phyloP scores from a whole-genome alignment of 2,113 vertebrate genomes.

The Scomber scombrus region DNA sequence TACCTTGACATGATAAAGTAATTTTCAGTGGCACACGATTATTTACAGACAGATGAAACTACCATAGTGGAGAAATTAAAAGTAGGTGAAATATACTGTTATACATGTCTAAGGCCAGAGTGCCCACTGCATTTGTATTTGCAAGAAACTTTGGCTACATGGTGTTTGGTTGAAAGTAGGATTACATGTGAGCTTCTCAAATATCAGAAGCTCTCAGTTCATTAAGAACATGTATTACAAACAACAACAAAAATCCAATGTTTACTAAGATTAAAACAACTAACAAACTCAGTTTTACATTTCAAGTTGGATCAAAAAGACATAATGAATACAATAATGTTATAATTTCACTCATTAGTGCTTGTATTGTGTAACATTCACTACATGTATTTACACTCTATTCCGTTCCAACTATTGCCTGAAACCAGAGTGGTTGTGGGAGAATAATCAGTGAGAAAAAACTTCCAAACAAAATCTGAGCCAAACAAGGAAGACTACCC shows the following conservation, averaged over 20 bases:
- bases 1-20: constrained; percentile 3
- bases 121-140: too few relatives aligned
- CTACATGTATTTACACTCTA: not conserved
- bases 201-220: not conserved
- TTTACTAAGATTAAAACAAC: not conserved
- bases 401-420: not conserved
- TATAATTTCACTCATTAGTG: not conserved
- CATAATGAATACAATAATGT: not conserved
- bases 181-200: too few relatives aligned
- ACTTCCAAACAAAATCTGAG: constrained; percentile 33
- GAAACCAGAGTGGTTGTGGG: not conserved
- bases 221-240: not conserved
- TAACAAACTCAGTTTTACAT: not conserved
- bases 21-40: not conserved
- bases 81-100: not conserved
- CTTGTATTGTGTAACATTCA: not conserved
- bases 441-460: constrained; percentile 30
- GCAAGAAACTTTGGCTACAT: too few relatives aligned
- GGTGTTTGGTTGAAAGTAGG: too few relatives aligned
- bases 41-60: not conserved
- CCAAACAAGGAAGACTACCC: constrained; percentile 68
- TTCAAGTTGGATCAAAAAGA: not conserved
- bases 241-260: not conserved
- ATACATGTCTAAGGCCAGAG: too few relatives aligned
- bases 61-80: not conserved